These are phyloP conservation scores for Cynopterus brachyotis DNA, from an alignment of 2,113 vertebrate genomes.

Conservation along the genomic window DNA sequence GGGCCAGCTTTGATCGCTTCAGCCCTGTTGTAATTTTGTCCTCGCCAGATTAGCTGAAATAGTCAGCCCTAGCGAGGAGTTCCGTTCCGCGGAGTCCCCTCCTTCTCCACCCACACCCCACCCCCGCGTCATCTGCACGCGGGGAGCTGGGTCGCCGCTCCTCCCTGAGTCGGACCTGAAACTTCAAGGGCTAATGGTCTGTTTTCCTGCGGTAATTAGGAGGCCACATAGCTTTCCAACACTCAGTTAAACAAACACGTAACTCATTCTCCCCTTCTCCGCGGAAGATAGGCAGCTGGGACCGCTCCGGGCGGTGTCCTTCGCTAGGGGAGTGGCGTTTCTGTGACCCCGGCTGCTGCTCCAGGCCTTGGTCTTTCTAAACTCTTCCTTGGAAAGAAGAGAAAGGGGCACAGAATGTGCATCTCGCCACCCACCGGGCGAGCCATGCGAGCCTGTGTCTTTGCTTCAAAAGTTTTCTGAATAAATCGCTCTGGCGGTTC, in stretches of 20 bases:
- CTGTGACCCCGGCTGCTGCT: neutral
- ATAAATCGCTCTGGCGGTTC: constrained; percentile 90
- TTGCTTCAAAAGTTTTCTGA: constrained; percentile 85
- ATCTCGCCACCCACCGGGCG: constrained; percentile 50
- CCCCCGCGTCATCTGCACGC: neutral
- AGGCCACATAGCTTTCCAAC: constrained; percentile 62
- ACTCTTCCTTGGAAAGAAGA: constrained; percentile 74
- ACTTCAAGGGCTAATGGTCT: constrained; percentile 44
- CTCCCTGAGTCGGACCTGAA: neutral
- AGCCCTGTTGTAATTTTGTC: constrained; percentile 44
- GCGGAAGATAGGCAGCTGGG: constrained; percentile 72
- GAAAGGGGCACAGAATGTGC: constrained; percentile 43
- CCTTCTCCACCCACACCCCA: neutral
- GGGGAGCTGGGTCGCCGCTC: neutral
- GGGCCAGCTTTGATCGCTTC: constrained; percentile 39
- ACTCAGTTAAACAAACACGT: constrained; percentile 46
- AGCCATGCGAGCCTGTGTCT: constrained; percentile 60
- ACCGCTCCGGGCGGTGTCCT: neutral
- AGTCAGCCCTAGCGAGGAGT: neutral
- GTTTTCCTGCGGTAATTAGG: constrained; percentile 15
- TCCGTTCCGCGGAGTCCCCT: neutral
- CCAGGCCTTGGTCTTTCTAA: neutral
- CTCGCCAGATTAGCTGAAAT: neutral
- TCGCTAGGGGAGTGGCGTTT: neutral
- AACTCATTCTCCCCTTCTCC: constrained; percentile 60